Evolutionary conservation across 2,888 invertebrate genomes (phyloP).

Genomic region (Ornithoptera alexandrae): DNA sequence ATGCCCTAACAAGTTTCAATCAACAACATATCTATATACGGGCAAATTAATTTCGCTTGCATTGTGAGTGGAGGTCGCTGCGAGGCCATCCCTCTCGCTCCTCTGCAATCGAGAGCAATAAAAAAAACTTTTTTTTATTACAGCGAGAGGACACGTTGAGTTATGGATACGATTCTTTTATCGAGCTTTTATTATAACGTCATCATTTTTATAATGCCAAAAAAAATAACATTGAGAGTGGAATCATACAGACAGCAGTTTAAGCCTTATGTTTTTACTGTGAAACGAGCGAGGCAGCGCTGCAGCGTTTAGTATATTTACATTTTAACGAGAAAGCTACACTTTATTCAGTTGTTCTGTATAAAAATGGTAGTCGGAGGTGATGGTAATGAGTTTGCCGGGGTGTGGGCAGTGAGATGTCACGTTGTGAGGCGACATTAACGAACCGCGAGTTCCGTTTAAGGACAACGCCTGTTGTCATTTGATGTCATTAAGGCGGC

Average conservation of each 20-base stretch:
- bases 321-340: constrained; percentile 50
- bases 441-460: constrained; percentile 67
- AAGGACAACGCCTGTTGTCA: constrained; percentile 67
- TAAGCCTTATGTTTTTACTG: constrained; percentile 40
- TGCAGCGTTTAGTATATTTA: constrained; percentile 40
- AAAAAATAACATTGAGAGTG: constrained; percentile 30
- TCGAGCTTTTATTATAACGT: constrained; percentile 50
- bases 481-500: constrained; percentile 74
- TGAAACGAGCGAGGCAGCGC: constrained; percentile 36
- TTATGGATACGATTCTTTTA: constrained; percentile 53
- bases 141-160: constrained; percentile 54
- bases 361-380: constrained; percentile 45
- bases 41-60: constrained; percentile 53
- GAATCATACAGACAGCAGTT: constrained; percentile 31
- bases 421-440: constrained; percentile 64
- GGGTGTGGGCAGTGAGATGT: constrained; percentile 67
- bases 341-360: constrained; percentile 49
- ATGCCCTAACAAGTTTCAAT: constrained; percentile 49
- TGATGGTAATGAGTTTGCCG: constrained; percentile 51
- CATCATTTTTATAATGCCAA: constrained; percentile 56
- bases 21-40: constrained; percentile 48
- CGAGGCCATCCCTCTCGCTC: constrained; percentile 53
- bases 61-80: constrained; percentile 38
- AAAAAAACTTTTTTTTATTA: constrained; percentile 49
- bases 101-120: constrained; percentile 43